Evolutionary conservation across 2,888 invertebrate species (phyloP).

Genomic region (Chalcis sispes): DNA sequence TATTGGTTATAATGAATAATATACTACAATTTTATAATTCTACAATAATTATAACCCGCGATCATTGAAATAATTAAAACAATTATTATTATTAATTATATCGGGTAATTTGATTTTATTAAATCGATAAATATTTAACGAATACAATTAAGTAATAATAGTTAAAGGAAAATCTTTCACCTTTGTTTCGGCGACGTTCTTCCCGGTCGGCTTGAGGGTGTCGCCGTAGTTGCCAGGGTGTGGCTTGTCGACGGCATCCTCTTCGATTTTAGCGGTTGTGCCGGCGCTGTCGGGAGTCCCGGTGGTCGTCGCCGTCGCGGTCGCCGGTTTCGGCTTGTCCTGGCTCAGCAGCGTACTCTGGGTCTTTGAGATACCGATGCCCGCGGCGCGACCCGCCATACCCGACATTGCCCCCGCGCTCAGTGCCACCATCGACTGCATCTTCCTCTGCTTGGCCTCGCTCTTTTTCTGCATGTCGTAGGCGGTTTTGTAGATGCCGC

Average conservation of each 20-base stretch:
- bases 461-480: constrained; percentile 98
- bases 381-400: constrained; percentile 92
- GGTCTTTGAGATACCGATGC: constrained; percentile 89
- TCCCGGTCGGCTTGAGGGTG: neutral
- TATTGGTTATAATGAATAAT: too few species aligned
- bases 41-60: too few species aligned
- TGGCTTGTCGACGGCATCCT: constrained; percentile 49
- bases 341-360: constrained; percentile 82
- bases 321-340: constrained; percentile 81
- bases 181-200: constrained; percentile 30
- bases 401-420: constrained; percentile 94
- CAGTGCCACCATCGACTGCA: constrained; percentile 95
- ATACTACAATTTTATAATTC: too few species aligned
- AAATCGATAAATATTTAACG: too few species aligned
- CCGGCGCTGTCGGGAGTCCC: constrained; percentile 71
- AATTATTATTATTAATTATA: too few species aligned
- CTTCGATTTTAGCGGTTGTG: constrained; percentile 70
- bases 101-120: too few species aligned
- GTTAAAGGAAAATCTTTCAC: constrained; percentile 23
- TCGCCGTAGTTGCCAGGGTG: constrained; percentile 30
- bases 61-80: too few species aligned
- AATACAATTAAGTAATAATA: too few species aligned
- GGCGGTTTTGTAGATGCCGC: constrained; percentile 97
- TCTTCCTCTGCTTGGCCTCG: constrained; percentile 95
- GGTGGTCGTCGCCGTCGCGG: constrained; percentile 75